phyloP scores from a whole-genome alignment of 2,113 vertebrate species.

The Amblyornis subalaris region DNA sequence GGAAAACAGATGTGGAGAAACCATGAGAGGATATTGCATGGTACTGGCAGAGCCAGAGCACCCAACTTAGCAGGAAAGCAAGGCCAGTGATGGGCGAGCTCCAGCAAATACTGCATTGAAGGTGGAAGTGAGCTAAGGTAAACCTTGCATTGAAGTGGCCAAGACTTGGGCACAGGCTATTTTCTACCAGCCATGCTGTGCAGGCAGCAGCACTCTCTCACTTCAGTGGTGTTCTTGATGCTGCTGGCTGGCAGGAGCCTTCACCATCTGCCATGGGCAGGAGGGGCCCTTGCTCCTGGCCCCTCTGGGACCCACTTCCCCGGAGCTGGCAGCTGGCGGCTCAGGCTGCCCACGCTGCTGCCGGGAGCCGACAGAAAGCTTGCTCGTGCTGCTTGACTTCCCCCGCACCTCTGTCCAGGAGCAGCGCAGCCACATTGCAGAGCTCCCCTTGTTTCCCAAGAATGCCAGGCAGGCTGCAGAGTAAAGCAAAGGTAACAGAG shows the following conservation, averaged over 20 bases:
- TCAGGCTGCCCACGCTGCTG: rapidly evolving
- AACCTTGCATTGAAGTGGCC: rapidly evolving
- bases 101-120: neutral
- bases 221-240: neutral
- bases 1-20: neutral
- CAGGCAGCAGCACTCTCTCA: neutral
- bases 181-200: neutral
- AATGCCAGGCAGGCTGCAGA: neutral
- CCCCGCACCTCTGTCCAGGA: rapidly evolving
- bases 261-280: neutral
- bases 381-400: neutral
- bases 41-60: neutral
- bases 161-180: neutral
- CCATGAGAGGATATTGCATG: neutral
- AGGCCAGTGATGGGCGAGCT: neutral
- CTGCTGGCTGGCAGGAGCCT: neutral
- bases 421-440: neutral
- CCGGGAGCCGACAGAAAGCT: neutral
- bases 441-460: neutral
- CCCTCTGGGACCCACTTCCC: neutral
- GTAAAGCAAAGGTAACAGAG: neutral
- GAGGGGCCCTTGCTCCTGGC: rapidly evolving
- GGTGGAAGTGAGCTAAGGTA: neutral
- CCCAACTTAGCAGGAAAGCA: neutral
- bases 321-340: neutral